Evolutionary conservation across 2,888 invertebrate genomes (phyloP), one percentile per base, ranked within the genome.

Genomic region (Lycaena phlaeas): DNA sequence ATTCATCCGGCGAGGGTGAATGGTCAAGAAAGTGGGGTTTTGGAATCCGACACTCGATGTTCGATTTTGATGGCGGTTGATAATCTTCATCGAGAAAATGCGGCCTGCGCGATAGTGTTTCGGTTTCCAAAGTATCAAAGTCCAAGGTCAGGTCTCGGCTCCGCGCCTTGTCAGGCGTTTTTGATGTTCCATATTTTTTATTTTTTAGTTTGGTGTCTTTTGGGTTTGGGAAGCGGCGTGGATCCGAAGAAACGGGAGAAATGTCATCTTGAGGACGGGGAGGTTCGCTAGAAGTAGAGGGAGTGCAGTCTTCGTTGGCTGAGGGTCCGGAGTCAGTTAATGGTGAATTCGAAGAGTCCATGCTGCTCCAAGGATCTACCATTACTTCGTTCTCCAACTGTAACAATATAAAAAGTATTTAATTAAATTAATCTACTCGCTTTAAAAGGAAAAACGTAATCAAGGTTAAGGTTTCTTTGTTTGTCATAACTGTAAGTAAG

Each of bases 41-140:
- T 11, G 79, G 85, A 43, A 85, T 85, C 50, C 81, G 70, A 48
- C 85, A 85, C 61, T 85, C 85, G 46, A 81, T 71, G 55, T 74
- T 81, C 6, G 75, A 74, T 59, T 85, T 86, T 41, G 87, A 85
- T 41, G 87, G 87, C 37, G 84, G 78, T 38, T 85, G 86, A 43
- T 87, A 87, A 63, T 88, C 89, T 53, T 88, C 88, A 55, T 89
- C 88, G 36, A 89, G 74, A 55, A 89, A 89, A 65, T 88, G 89
- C 14, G 87, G 86, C 52, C 87, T 86, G 52, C 84, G 85, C 36
- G 81, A 66, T 34, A 64, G 59, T n/a, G 68, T 61, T 42, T 74
- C 70, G 38, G 70, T 57, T 36, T 77, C 75, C 48, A 78, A 57
- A 42, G 71, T 70, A 46, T 79, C 81, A 49, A 84, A 53, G 37